A percentile compares a stretch with the other conserved stretches of the same genome.
Conservation (phyloP, 2,797 vertebrate species). For the Neopelma chrysocephalum region DNA sequence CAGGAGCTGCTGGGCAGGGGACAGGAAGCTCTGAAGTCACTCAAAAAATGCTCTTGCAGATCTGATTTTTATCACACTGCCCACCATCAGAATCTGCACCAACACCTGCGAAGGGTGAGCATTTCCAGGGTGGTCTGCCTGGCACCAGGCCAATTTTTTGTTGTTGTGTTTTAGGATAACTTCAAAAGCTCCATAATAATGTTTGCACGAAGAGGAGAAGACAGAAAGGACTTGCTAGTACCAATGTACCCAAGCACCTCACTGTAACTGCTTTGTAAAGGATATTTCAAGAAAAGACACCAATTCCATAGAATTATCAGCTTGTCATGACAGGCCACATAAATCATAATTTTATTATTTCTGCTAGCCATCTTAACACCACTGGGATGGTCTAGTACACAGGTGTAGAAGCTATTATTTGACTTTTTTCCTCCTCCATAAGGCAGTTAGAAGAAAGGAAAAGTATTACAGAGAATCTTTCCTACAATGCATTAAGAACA, state of each 20-base stretch:
- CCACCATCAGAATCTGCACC: background rate
- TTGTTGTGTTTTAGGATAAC: background rate
- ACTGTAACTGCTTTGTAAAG: background rate
- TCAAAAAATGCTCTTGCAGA: background rate
- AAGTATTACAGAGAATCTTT: background rate
- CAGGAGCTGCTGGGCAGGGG: background rate
- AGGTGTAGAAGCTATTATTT: background rate
- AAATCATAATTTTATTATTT: background rate
- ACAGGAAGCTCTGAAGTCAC: background rate
- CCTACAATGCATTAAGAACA: background rate
- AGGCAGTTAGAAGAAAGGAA: background rate
- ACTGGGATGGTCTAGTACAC: background rate
- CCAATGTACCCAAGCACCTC: background rate
- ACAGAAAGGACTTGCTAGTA: background rate
- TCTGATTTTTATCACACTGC: background rate
- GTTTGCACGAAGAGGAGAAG: background rate
- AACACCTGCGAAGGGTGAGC: accelerated
- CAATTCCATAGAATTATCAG: background rate
- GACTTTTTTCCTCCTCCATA: background rate
- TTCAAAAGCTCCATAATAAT: background rate
- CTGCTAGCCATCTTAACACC: background rate
- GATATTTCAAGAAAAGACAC: background rate
- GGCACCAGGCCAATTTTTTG: background rate
- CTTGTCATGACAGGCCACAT: background rate
- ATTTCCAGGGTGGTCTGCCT: background rate